Percentiles rank a stretch among this genome's conserved stretches.
These are phyloP conservation scores for Acanthurus leucopareius DNA, from an alignment of 2,797 vertebrate genomes.

Conservation along the genomic window DNA sequence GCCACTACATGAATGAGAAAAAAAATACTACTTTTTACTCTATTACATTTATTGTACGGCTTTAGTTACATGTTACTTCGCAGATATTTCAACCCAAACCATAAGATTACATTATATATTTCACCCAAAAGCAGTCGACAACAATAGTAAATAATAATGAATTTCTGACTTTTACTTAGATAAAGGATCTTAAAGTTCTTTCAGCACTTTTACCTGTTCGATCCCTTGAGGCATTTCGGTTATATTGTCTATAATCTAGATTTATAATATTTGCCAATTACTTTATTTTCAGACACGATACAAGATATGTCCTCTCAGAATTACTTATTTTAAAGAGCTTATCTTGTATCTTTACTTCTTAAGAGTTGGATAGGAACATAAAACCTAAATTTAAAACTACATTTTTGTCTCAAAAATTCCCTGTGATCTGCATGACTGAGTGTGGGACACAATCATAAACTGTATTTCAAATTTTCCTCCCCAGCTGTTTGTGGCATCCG, in stretches of 20 bases:
- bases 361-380: conserved; percentile 6
- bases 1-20: background rate
- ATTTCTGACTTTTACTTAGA: too few species aligned
- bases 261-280: too few species aligned
- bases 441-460: conserved; percentile 32
- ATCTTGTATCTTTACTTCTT: background rate
- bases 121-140: too few species aligned
- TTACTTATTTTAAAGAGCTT: background rate
- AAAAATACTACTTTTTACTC: background rate
- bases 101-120: background rate
- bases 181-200: too few species aligned
- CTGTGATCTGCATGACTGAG: conserved; percentile 20
- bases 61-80: background rate
- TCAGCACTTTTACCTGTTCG: too few species aligned
- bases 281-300: background rate
- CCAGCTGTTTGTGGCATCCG: conserved; percentile 95
- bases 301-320: background rate
- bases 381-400: conserved; percentile 1
- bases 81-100: background rate
- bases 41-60: background rate
- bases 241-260: too few species aligned
- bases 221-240: too few species aligned
- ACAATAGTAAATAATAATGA: too few species aligned
- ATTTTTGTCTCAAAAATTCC: background rate
- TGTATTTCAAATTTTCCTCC: conserved; percentile 44